Evolutionary conservation across 2,113 vertebrate genomes (phyloP).

Genomic region (Peromyscus californicus): DNA sequence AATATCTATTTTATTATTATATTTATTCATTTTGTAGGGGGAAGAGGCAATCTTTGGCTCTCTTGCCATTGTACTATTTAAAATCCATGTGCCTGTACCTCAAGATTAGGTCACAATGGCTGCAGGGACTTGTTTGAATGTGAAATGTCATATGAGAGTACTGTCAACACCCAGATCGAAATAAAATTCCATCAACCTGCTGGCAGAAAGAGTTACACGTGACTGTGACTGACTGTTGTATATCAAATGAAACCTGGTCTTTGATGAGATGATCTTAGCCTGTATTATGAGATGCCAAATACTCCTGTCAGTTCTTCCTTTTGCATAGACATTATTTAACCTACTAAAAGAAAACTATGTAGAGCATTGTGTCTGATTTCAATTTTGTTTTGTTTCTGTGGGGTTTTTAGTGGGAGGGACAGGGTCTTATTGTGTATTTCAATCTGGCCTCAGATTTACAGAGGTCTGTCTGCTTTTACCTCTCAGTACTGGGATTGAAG

Average conservation of each 20-base stretch:
- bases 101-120: constrained; percentile 47
- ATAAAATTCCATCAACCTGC: not conserved
- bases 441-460: not conserved
- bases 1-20: not conserved
- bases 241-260: not conserved
- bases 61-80: constrained; percentile 50
- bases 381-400: not conserved
- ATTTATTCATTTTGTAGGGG: not conserved
- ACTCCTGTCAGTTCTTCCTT: not conserved
- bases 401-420: not conserved
- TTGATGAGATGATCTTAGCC: not conserved
- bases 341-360: not conserved
- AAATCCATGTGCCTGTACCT: constrained; percentile 33
- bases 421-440: not conserved
- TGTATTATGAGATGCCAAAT: not conserved
- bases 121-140: not conserved
- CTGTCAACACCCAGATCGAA: not conserved
- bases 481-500: not conserved
- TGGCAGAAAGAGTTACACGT: not conserved
- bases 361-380: not conserved
- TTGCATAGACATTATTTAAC: not conserved
- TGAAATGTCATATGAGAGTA: constrained; percentile 14
- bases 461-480: not conserved
- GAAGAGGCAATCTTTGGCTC: constrained; percentile 2
- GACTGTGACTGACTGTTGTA: not conserved